A percentile compares a stretch with the other conserved stretches of the same genome.
phyloP scores from a whole-genome alignment of 2,888 invertebrate species.

The Spisula subtruncata region DNA sequence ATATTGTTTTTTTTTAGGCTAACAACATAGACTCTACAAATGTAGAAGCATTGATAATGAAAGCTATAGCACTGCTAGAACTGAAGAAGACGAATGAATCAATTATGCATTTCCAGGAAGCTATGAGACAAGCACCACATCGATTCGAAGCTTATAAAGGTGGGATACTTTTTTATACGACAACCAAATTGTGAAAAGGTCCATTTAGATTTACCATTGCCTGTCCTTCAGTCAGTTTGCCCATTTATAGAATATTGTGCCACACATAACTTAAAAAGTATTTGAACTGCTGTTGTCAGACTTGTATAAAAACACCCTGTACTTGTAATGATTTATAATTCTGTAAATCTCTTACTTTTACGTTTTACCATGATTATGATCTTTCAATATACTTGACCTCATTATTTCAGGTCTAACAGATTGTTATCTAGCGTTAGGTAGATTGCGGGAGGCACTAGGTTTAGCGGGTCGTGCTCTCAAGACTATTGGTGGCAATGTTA shows the following conservation, averaged over 20 bases:
- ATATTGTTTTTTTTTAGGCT: conserved; percentile 88
- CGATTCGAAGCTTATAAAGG: conserved; percentile 93
- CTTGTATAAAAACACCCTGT: too few species aligned
- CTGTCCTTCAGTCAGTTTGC: too few species aligned
- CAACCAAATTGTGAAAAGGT: too few species aligned
- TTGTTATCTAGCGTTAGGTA: conserved; percentile 91
- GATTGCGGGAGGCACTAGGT: conserved; percentile 92
- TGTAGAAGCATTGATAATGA: conserved; percentile 92
- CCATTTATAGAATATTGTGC: too few species aligned
- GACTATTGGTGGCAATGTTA: conserved; percentile 92
- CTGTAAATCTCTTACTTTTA: background rate
- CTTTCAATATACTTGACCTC: background rate
- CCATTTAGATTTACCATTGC: too few species aligned
- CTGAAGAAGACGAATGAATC: conserved; percentile 91
- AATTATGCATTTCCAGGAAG: conserved; percentile 91
- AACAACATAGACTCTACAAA: conserved; percentile 91
- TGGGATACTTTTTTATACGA: conserved; percentile 55
- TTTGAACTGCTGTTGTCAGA: too few species aligned
- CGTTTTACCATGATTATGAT: too few species aligned
- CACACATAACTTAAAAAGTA: too few species aligned
- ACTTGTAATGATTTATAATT: too few species aligned
- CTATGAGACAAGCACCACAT: conserved; percentile 90
- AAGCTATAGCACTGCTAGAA: conserved; percentile 91
- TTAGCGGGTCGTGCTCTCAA: conserved; percentile 92
- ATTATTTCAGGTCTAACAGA: conserved; percentile 90